Base-by-base conservation (phyloP, 1,140 invertebrate species). In the Gryon sp. region DNA sequence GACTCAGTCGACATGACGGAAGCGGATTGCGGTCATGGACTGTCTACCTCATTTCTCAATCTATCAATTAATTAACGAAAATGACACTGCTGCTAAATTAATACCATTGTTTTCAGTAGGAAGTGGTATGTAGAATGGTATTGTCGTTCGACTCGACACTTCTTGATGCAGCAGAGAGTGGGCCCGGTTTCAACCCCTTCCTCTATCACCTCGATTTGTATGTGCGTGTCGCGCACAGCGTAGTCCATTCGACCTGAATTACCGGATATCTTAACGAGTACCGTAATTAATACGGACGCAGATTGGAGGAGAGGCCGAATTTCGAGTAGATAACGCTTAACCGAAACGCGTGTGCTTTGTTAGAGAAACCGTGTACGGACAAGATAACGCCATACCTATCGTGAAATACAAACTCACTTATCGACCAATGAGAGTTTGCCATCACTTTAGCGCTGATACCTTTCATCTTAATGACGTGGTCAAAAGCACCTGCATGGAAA, bases 221-320 rank as follows among this genome's bases (percentile, higher is more conserved):
- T 78, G 65, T 66, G 63, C 76, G 63, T 74, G 76, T 74, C 76
- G 63, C 68, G 69, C 69, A 52, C 69, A 74, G 50, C 34, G 41
- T 43, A 62, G 62, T n/a, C 57, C 75, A 78, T 78, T 78, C 63
- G 62, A 73, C 53, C 55, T 52, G 69, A 76, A 76, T 76, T 74
- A 74, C 85, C 82, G 83, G 85, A 87, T 88, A 88, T 87, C 86
- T 88, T 87, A 88, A 88, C 87, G 85, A 88, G 84, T 87, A 81
- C 82, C 82, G 85, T 88, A 88, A 87, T 88, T 88, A 88, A 88
- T 87, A 87, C 83, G 83, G 79, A 86, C 83, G 81, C 80, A 83
- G 85, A 88, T 88, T 85, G 84, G 82, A 81, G 80, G 80, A 81
- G 83, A 79, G 81, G 80, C 78, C 57, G 76, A 80, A 69, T 77